Base-by-base conservation (phyloP, 2,113 vertebrate species). In the Pomatorhinus ruficollis region DNA sequence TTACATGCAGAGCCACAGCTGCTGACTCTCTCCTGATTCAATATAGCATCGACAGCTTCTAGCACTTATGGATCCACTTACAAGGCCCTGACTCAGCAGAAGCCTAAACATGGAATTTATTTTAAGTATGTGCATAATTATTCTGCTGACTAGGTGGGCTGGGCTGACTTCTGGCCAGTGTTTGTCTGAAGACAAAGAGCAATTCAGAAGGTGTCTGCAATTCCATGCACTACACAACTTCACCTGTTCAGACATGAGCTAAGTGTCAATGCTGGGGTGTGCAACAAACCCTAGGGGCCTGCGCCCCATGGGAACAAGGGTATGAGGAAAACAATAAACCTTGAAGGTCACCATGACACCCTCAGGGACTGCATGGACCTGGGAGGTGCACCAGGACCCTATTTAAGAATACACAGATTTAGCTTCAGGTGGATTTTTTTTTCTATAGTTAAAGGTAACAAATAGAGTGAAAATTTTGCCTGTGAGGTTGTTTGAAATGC, bases 1-100 rank as follows among this genome's bases (percentile, higher is more conserved):
- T 37, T 91, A 83, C 53, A 85, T 70, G 84, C 74, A 79, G 81
- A 95, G 72, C 57, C 83, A 87, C 83, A 82, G 89, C 89, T 96
- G 93, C 77, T 87, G 21, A 44, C 56, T 92, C 69, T 68, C 35
- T 72, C 69, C 61, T 76, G 83, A 78, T 52, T 84, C 69, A 91
- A 9, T 28, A 88, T 0, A 94, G 60, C 69, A 78, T 6, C 89
- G 82, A 87, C 33, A 84, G 57, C 61, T 72, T 91, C 89, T 22
- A 91, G 81, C 59, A 96, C 59, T 83, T 85, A 66, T 15, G 52
- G 47, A 93, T 87, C 42, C 64, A 76, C 69, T 70, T 60, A 69
- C 0, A 44, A 94, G 42, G 54, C 52, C 49, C 59, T 81, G 90
- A 89, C 74, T 86, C 86, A 94, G 88, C 95, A 84, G 64, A 96